Conservation (phyloP, 1,140 invertebrate genomes). For the Phenacoccus solenopsis region DNA sequence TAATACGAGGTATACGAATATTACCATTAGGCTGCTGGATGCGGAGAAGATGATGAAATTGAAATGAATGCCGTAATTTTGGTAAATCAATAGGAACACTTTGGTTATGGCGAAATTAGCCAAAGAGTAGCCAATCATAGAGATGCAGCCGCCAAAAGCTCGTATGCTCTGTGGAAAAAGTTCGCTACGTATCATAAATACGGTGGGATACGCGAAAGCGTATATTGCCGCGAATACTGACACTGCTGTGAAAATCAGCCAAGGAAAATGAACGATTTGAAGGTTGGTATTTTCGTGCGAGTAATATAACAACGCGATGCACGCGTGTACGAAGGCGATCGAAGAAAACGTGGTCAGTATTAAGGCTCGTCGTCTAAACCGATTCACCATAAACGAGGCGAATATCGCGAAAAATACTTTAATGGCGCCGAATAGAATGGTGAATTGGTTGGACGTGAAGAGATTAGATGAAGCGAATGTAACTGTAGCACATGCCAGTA, state of each 20-base stretch:
- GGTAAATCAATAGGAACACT: conserved; percentile 47
- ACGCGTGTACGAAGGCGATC: conserved; percentile 33
- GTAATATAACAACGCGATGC: conserved; percentile 35
- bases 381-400: conserved; percentile 37
- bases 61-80: conserved; percentile 47
- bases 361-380: conserved; percentile 38
- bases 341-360: conserved; percentile 34
- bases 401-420: conserved; percentile 35
- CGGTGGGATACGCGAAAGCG: conserved; percentile 39
- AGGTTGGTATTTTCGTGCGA: conserved; percentile 34
- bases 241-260: conserved; percentile 40
- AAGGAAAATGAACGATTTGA: conserved; percentile 32
- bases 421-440: conserved; percentile 25
- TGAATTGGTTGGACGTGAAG: conserved; percentile 22
- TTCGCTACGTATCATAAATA: conserved; percentile 45
- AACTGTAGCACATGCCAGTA: conserved; percentile 25
- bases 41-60: conserved; percentile 68
- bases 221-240: conserved; percentile 44
- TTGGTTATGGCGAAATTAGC: conserved; percentile 58
- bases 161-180: conserved; percentile 48
- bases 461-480: conserved; percentile 30
- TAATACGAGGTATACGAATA: conserved; percentile 47
- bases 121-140: conserved; percentile 34
- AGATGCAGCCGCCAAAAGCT: conserved; percentile 39
- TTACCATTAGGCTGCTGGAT: conserved; percentile 45